A percentile compares a stretch with the other conserved stretches of the same genome.
These are phyloP conservation scores for Tetragnatha versicolor DNA, from an alignment of 1,140 invertebrate species.

Conservation along the genomic window DNA sequence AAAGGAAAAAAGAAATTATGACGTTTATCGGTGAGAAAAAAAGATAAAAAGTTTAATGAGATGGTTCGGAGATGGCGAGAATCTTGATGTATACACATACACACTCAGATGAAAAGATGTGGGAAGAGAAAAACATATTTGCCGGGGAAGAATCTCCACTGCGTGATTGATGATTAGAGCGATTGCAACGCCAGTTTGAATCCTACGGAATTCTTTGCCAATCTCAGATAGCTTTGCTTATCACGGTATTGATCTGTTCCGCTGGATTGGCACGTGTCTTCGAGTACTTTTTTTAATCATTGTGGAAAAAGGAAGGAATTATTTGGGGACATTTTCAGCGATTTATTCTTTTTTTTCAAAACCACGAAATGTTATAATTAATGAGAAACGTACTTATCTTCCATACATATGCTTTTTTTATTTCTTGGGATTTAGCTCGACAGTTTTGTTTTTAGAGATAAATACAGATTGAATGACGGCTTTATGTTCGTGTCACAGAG, in stretches of 20 bases:
- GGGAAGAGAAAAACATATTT: slow-evolving; percentile 28
- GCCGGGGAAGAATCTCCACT: slow-evolving; percentile 20
- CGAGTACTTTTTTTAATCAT: no score
- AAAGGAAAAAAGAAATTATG: slow-evolving; percentile 8
- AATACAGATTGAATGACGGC: no score
- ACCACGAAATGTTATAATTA: neutral
- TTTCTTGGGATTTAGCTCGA: no score
- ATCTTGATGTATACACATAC: neutral
- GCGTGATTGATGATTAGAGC: slow-evolving; percentile 42
- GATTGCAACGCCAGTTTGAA: slow-evolving; percentile 44
- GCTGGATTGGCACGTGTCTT: slow-evolving; percentile 4
- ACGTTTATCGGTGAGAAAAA: slow-evolving; percentile 31
- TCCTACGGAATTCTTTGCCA: slow-evolving; percentile 31
- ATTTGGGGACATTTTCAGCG: neutral
- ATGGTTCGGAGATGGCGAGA: slow-evolving; percentile 1
- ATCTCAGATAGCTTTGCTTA: slow-evolving; percentile 29
- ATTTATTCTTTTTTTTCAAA: neutral
- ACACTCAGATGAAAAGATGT: neutral
- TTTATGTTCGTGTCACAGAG: no score
- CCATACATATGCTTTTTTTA: no score
- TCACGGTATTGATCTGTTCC: slow-evolving; percentile 21
- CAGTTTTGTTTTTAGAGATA: no score
- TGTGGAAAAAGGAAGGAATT: no score
- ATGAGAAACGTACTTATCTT: no score
- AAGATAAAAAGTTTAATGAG: slow-evolving; percentile 48